Conservation (phyloP, 2,113 vertebrate species). For the Trichomycterus rosablanca region DNA sequence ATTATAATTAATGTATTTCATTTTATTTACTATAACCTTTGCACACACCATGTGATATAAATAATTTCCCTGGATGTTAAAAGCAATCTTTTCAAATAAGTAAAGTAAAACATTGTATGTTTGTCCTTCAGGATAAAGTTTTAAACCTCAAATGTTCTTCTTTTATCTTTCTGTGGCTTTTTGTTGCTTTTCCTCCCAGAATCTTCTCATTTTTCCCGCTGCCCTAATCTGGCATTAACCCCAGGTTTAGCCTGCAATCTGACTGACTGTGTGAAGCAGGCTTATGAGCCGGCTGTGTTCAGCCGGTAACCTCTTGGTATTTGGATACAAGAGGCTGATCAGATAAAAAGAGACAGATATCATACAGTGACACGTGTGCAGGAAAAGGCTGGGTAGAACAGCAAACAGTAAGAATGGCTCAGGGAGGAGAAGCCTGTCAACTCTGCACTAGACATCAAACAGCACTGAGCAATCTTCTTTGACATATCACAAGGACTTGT, state of each 20-base stretch:
- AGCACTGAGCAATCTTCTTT: slow-evolving; percentile 49
- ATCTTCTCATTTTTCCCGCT: neutral
- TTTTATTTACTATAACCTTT: too few species aligned
- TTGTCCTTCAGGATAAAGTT: too few species aligned
- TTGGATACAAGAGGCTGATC: slow-evolving; percentile 51
- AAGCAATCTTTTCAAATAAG: too few species aligned
- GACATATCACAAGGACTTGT: slow-evolving; percentile 59
- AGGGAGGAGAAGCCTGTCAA: slow-evolving; percentile 62
- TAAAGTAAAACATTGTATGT: too few species aligned
- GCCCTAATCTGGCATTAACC: slow-evolving; percentile 25
- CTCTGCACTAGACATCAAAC: slow-evolving; percentile 51
- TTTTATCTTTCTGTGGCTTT: neutral
- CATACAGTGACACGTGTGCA: slow-evolving; percentile 55
- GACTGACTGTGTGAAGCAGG: slow-evolving; percentile 36
- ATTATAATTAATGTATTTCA: too few species aligned
- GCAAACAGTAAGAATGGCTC: slow-evolving; percentile 63
- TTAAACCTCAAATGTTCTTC: too few species aligned
- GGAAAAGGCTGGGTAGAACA: slow-evolving; percentile 53
- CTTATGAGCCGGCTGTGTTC: slow-evolving; percentile 30
- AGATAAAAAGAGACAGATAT: slow-evolving; percentile 65
- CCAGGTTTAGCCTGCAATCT: slow-evolving; percentile 5
- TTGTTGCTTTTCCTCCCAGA: neutral
- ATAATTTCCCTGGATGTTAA: too few species aligned
- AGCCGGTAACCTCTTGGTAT: slow-evolving; percentile 57
- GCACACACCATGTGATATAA: too few species aligned